These are phyloP conservation scores for Cyclina sinensis DNA, from an alignment of 1,140 invertebrate species.

Conservation along the genomic window DNA sequence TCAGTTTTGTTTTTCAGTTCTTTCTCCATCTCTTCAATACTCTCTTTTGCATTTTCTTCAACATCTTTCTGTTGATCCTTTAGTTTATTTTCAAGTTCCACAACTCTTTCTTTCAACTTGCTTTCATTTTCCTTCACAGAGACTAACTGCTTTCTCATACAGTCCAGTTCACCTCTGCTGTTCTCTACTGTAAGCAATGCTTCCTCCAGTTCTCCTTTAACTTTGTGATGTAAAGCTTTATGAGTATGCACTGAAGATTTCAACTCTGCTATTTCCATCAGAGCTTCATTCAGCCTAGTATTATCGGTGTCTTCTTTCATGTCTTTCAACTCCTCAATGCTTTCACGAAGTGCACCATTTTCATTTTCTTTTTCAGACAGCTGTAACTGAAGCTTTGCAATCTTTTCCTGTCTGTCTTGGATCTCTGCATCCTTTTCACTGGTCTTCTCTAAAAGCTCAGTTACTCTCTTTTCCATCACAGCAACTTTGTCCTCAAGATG, in stretches of 20 bases:
- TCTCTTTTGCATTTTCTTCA: background rate
- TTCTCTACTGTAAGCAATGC: conserved; percentile 27
- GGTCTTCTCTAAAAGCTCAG: background rate
- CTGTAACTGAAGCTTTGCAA: background rate
- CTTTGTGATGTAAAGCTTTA: conserved; percentile 25
- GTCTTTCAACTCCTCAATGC: background rate
- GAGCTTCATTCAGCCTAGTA: conserved; percentile 1
- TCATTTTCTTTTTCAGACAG: conserved; percentile 6
- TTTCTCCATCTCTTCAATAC: background rate
- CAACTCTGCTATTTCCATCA: conserved; percentile 40
- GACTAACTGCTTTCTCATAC: background rate
- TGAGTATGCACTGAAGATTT: conserved; percentile 21
- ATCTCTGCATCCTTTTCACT: background rate
- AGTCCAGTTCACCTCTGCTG: background rate
- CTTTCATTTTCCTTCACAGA: background rate
- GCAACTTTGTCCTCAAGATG: background rate
- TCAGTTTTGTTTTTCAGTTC: conserved; percentile 15
- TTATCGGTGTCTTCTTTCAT: background rate
- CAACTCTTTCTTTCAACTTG: background rate
- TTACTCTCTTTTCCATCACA: background rate
- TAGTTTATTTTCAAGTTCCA: background rate
- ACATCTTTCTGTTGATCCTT: background rate
- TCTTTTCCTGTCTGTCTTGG: background rate
- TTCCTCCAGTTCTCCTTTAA: conserved; percentile 47
- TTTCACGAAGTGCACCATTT: background rate